Percentiles rank a stretch among this genome's conserved stretches.
Conservation (phyloP, 2,113 vertebrate species). For the Ailuropoda melanoleuca region DNA sequence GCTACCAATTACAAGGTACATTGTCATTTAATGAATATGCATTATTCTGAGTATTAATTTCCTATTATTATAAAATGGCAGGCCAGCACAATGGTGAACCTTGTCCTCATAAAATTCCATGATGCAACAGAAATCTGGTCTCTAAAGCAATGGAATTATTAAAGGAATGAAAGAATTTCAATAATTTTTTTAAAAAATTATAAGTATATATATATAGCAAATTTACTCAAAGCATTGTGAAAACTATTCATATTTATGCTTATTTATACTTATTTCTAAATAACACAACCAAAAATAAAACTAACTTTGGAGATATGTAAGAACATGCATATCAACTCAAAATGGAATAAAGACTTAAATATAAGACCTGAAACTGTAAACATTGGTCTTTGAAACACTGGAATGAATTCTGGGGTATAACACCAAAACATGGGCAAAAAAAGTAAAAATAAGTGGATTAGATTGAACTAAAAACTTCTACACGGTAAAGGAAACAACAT, state of each 20-base stretch:
- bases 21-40: constrained; percentile 10
- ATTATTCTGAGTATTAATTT: constrained; percentile 55
- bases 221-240: neutral
- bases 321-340: neutral
- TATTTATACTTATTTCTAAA: neutral
- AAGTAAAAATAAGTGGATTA: neutral
- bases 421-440: neutral
- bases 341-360: neutral
- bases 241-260: neutral
- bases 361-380: neutral
- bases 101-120: constrained; percentile 16
- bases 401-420: neutral
- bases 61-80: neutral
- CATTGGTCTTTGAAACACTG: neutral
- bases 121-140: neutral
- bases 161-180: neutral
- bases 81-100: neutral
- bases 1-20: neutral
- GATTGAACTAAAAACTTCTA: neutral
- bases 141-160: neutral
- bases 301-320: neutral
- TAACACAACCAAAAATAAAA: neutral
- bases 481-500: neutral
- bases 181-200: neutral
- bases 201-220: neutral